Conservation (phyloP, 2,113 vertebrate species). For the Leucoraja erinaceus region DNA sequence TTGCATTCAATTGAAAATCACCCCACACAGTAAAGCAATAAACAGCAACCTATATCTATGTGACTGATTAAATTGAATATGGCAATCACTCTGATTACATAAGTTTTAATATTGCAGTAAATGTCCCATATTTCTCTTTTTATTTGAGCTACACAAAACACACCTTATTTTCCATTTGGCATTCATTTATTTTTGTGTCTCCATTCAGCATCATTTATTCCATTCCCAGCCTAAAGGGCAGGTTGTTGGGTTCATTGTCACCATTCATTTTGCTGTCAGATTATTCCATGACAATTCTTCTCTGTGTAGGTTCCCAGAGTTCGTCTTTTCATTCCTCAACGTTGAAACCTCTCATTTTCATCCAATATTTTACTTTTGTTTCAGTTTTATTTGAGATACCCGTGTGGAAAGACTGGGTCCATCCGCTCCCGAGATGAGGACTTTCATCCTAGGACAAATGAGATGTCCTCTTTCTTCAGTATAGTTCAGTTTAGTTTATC, state of each 20-base stretch:
- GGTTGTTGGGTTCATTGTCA: not conserved
- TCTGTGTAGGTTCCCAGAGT: not conserved
- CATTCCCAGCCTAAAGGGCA: not conserved
- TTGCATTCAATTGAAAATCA: not conserved
- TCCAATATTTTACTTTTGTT: not conserved
- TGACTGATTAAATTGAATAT: conserved; percentile 28
- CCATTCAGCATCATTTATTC: not conserved
- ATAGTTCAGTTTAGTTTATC: no score
- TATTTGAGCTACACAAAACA: not conserved
- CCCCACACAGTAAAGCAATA: not conserved
- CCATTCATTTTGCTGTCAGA: no score
- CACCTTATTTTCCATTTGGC: not conserved
- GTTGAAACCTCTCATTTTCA: not conserved
- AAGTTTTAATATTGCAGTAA: not conserved
- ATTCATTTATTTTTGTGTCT: not conserved
- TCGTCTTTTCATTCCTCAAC: not conserved
- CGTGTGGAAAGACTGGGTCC: no score
- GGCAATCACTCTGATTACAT: not conserved
- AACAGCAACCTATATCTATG: not conserved
- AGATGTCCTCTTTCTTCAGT: no score
- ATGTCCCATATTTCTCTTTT: not conserved
- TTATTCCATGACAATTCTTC: not conserved
- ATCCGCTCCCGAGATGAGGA: no score
- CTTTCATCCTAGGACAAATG: no score
- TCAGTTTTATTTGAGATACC: no score